A percentile compares a stretch with the other conserved stretches of the same genome.
phyloP scores from a whole-genome alignment of 1,140 invertebrate species.

The Ectropis grisescens region DNA sequence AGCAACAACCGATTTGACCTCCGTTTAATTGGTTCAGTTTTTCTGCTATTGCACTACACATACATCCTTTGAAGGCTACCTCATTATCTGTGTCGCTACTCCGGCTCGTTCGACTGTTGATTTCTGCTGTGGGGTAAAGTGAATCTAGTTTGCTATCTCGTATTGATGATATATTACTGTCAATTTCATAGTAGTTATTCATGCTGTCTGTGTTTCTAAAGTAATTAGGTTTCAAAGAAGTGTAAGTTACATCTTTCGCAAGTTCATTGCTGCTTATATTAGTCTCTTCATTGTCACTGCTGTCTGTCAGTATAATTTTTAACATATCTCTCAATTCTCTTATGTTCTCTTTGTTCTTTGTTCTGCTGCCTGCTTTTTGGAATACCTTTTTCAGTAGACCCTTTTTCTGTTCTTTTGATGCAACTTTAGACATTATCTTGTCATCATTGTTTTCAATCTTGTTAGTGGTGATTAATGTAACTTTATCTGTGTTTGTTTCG shows the following conservation, averaged over 20 bases:
- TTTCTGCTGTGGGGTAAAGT: conserved; percentile 13
- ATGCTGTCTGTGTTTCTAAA: conserved; percentile 27
- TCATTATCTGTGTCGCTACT: conserved; percentile 3
- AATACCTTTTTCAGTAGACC: conserved; percentile 30
- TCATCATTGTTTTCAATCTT: background rate
- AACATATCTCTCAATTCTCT: conserved; percentile 26
- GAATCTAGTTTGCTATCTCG: conserved; percentile 4
- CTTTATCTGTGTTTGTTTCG: too few relatives aligned
- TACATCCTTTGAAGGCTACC: conserved; percentile 5
- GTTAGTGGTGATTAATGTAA: too few relatives aligned
- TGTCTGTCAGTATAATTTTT: conserved; percentile 33
- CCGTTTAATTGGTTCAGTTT: conserved; percentile 19
- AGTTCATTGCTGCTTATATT: conserved; percentile 15
- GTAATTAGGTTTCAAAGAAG: conserved; percentile 19
- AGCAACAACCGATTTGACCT: conserved; percentile 15
- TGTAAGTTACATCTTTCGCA: conserved; percentile 20
- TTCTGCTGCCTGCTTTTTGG: conserved; percentile 17
- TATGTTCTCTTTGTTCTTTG: conserved; percentile 21
- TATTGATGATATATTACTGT: conserved; percentile 13
- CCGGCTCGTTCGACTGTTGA: conserved; percentile 16
- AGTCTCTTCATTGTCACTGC: conserved; percentile 21
- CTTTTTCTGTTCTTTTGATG: conserved; percentile 27
- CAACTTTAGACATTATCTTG: background rate
- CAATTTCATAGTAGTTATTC: conserved; percentile 22
- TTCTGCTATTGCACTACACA: conserved; percentile 23